A percentile compares a stretch with the other conserved stretches of the same genome.
Evolutionary conservation across 2,888 invertebrate genomes (phyloP).

Genomic region (Scaptomyza polygonia): DNA sequence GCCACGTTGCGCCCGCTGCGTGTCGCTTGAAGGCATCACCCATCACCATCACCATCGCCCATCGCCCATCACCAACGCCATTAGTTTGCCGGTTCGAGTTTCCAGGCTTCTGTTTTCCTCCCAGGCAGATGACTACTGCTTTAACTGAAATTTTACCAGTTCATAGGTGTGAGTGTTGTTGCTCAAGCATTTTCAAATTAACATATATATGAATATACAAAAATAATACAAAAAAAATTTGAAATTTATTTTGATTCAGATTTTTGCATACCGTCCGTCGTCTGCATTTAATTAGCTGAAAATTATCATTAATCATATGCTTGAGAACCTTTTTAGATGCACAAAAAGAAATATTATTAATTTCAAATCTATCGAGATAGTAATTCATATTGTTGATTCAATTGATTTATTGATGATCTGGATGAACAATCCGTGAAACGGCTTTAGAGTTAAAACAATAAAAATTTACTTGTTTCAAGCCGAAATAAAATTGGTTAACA

Average conservation of each 20-base stretch:
- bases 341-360: background rate
- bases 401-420: too few species aligned
- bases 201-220: background rate
- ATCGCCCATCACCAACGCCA: slow-evolving; percentile 50
- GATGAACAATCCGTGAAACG: too few species aligned
- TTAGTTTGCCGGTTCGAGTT: slow-evolving; percentile 66
- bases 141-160: slow-evolving; percentile 54
- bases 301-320: slow-evolving; percentile 69
- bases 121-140: slow-evolving; percentile 44
- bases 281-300: slow-evolving; percentile 69
- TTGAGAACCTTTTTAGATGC: slow-evolving; percentile 34
- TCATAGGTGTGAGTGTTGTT: slow-evolving; percentile 21
- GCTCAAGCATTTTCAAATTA: slow-evolving; percentile 40
- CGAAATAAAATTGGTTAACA: too few species aligned
- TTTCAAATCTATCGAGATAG: background rate
- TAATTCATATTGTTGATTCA: background rate
- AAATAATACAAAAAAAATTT: background rate
- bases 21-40: slow-evolving; percentile 52
- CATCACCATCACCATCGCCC: slow-evolving; percentile 43
- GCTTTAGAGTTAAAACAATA: too few species aligned
- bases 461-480: too few species aligned
- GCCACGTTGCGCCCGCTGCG: slow-evolving; percentile 67
- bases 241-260: slow-evolving; percentile 12
- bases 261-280: slow-evolving; percentile 41
- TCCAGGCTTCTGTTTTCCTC: slow-evolving; percentile 25